Evolutionary conservation across 2,113 vertebrate species (phyloP).

Genomic region (Rhagologus leucostigma): DNA sequence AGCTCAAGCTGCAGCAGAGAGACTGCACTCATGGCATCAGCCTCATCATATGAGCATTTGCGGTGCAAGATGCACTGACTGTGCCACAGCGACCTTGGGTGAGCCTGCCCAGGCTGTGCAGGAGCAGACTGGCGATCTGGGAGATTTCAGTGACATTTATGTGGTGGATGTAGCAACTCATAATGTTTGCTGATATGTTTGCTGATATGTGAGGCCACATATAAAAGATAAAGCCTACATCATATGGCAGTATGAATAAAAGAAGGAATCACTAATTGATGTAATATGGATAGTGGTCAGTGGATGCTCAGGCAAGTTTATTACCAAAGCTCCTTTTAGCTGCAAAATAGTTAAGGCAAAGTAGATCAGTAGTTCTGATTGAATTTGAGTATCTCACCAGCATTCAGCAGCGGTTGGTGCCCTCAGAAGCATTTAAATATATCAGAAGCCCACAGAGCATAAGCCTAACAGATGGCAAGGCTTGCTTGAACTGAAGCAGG

Average conservation of each 20-base stretch:
- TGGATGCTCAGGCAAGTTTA: background rate
- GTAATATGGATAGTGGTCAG: background rate
- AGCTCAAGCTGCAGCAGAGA: background rate
- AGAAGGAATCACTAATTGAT: background rate
- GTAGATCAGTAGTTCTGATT: background rate
- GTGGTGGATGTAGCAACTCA: background rate
- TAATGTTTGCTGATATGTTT: background rate
- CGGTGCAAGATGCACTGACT: rapidly evolving
- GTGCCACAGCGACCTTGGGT: rapidly evolving
- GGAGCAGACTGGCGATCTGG: background rate
- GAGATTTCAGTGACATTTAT: background rate
- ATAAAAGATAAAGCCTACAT: background rate
- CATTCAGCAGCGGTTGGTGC: background rate
- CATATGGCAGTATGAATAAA: background rate
- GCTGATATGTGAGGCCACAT: background rate
- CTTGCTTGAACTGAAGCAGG: background rate
- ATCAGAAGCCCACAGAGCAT: background rate
- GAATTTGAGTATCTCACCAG: background rate
- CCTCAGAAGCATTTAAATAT: background rate
- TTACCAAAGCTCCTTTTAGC: background rate
- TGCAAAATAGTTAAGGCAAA: background rate
- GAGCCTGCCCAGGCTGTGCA: background rate
- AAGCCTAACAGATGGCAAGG: background rate
- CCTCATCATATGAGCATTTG: background rate
- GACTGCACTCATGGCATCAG: background rate